A percentile compares a stretch with the other conserved stretches of the same genome.
phyloP scores from a whole-genome alignment of 2,888 invertebrate species.

The Fissipunctia ypsillon region DNA sequence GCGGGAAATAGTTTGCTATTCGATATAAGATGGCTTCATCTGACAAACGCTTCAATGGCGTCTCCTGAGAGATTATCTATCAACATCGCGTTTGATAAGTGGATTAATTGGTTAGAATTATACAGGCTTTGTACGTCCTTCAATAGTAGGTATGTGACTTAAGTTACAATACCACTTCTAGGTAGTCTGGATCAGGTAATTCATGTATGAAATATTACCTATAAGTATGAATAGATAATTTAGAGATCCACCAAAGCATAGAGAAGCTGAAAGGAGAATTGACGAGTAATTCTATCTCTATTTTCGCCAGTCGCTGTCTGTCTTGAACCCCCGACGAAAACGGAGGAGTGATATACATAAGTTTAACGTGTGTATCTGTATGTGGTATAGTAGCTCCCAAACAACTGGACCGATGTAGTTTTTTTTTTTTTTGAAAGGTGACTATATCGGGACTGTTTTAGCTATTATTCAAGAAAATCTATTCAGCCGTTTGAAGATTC shows the following conservation, averaged over 20 bases:
- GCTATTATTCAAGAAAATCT: too few species aligned
- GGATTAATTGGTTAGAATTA: not conserved
- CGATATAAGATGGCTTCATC: slow-evolving; percentile 9
- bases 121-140: not conserved
- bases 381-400: too few species aligned
- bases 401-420: too few species aligned
- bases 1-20: slow-evolving; percentile 11
- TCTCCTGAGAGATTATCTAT: slow-evolving; percentile 18
- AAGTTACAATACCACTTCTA: not conserved
- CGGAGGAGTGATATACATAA: too few species aligned
- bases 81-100: slow-evolving; percentile 6
- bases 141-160: not conserved
- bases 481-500: too few species aligned
- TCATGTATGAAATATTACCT: not conserved
- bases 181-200: not conserved
- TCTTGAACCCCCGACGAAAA: too few species aligned
- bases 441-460: too few species aligned
- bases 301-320: not conserved
- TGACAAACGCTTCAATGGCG: not conserved
- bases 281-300: not conserved
- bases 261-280: too few species aligned
- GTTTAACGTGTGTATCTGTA: too few species aligned
- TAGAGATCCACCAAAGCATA: not conserved
- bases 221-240: not conserved
- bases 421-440: too few species aligned